These are phyloP conservation scores for Hypothenemus hampei DNA, from an alignment of 1,140 invertebrate species.

Conservation along the genomic window DNA sequence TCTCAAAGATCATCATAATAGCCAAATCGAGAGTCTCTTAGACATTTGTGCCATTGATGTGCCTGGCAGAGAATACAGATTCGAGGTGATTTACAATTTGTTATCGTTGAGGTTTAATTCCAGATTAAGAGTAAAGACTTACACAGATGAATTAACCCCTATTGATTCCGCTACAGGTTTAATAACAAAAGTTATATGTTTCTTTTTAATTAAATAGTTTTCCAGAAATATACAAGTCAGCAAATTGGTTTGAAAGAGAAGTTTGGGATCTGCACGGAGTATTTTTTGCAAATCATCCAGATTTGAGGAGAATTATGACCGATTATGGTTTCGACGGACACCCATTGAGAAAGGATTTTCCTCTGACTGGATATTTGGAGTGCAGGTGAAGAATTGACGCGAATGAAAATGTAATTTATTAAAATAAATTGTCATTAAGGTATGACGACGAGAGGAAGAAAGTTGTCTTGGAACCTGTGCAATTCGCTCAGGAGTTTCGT, in stretches of 20 bases:
- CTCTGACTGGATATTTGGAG: conserved; percentile 46
- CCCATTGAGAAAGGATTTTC: conserved; percentile 48
- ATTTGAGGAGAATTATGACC: conserved; percentile 48
- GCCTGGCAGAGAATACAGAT: conserved; percentile 15
- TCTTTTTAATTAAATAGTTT: background rate
- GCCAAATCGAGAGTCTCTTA: conserved; percentile 25
- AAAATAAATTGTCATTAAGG: conserved; percentile 33
- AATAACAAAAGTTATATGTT: background rate
- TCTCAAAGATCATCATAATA: conserved; percentile 30
- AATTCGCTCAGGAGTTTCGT: conserved; percentile 46
- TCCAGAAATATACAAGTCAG: conserved; percentile 42
- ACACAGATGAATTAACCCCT: conserved; percentile 49
- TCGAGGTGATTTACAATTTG: conserved; percentile 31
- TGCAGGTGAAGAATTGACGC: background rate
- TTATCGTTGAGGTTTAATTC: conserved; percentile 26
- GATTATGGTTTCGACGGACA: conserved; percentile 49
- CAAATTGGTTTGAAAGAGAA: conserved; percentile 48
- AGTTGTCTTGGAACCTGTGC: conserved; percentile 48
- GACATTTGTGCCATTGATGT: conserved; percentile 27
- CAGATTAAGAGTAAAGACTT: conserved; percentile 44
- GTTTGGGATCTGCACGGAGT: conserved; percentile 49
- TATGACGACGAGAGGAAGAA: conserved; percentile 50
- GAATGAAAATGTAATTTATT: background rate
- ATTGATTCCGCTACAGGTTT: conserved; percentile 43
- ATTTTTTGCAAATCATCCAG: conserved; percentile 48